A percentile compares a stretch with the other conserved stretches of the same genome.
Conservation (phyloP, 2,797 vertebrate genomes). For the Galago senegalensis region DNA sequence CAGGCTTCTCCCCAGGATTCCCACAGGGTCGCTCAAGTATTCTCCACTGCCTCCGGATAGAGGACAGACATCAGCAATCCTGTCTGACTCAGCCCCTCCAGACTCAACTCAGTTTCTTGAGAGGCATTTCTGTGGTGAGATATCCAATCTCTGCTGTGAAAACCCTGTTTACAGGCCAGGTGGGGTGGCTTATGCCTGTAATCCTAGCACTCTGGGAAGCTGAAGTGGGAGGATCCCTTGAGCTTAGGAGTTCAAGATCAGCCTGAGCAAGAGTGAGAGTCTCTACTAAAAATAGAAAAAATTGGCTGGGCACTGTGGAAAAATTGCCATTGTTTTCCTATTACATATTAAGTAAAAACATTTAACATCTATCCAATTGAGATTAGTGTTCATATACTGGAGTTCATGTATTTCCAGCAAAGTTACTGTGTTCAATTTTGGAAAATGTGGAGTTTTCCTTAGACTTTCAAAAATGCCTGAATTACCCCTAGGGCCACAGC, state of each 20-base stretch:
- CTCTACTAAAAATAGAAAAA: too few relatives aligned
- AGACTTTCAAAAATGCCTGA: not conserved
- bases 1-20: not conserved
- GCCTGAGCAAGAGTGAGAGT: too few relatives aligned
- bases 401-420: not conserved
- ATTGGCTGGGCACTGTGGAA: not conserved
- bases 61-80: too few relatives aligned
- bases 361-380: not conserved
- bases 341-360: not conserved
- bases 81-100: not conserved
- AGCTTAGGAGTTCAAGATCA: too few relatives aligned
- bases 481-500: not conserved
- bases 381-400: fast-evolving
- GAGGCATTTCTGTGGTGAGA: not conserved
- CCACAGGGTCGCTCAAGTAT: not conserved
- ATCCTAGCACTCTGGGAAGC: too few relatives aligned
- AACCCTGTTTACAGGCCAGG: not conserved
- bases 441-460: not conserved
- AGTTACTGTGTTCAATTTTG: not conserved
- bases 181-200: too few relatives aligned
- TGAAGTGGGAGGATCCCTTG: too few relatives aligned
- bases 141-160: not conserved
- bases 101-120: not conserved
- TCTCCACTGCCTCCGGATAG: not conserved
- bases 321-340: not conserved